Conservation (phyloP, 2,797 vertebrate species). For the Podarcis lilfordi region DNA sequence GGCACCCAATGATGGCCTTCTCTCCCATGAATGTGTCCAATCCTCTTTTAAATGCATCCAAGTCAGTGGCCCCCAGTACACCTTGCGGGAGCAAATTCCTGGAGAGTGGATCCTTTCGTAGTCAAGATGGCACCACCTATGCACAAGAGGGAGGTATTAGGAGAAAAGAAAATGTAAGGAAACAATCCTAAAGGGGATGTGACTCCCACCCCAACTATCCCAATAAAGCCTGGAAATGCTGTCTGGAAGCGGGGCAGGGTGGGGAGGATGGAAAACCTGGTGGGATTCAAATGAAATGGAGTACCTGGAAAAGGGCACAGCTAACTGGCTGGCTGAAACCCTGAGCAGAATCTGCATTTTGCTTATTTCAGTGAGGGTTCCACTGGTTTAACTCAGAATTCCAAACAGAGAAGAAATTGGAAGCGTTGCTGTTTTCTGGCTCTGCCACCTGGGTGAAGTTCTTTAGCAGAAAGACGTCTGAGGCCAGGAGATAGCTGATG, state of each 20-base stretch:
- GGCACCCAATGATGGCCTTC: too few relatives aligned
- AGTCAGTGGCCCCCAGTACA: too few relatives aligned
- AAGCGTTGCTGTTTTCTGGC: not conserved
- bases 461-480: not conserved
- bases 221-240: not conserved
- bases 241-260: too few relatives aligned
- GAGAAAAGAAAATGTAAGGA: not conserved
- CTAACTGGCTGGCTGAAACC: not conserved
- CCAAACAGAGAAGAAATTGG: not conserved
- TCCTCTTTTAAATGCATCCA: too few relatives aligned
- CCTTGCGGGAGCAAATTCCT: not conserved
- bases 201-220: too few relatives aligned
- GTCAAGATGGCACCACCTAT: not conserved
- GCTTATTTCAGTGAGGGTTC: not conserved
- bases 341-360: not conserved
- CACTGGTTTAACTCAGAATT: not conserved
- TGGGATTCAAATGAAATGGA: not conserved
- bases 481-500: fast-evolving
- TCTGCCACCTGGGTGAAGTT: fast-evolving
- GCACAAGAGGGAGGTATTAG: not conserved
- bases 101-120: not conserved
- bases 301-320: not conserved
- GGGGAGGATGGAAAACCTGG: not conserved
- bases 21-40: too few relatives aligned
- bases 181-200: not conserved